Percentiles rank a stretch among this genome's conserved stretches.
Conservation (phyloP, 2,113 vertebrate species). For the cat (Felis catus) region F.catus_Fca126_mat1.0 CM031419.1:217482501-217483000, state of each 20-base stretch:
- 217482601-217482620: accelerated
- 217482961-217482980: too few relatives aligned
- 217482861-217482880: not conserved
- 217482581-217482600: not conserved
- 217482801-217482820: accelerated
- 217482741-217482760: accelerated
- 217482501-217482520: not conserved
- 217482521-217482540: not conserved
- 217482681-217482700: not conserved
- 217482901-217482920: not conserved
- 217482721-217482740: accelerated
- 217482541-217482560: not conserved
- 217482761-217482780: not conserved
- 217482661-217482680: accelerated
- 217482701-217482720: accelerated
- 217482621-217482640: accelerated
- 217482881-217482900: not conserved
- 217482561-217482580: not conserved
- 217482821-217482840: not conserved
- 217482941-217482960: too few relatives aligned
- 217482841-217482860: not conserved
- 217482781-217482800: not conserved
- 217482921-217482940: accelerated
- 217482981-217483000: accelerated
- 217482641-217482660: not conserved